Conservation (phyloP, 2,797 vertebrate genomes). For the Cirrhinus molitorella region DNA sequence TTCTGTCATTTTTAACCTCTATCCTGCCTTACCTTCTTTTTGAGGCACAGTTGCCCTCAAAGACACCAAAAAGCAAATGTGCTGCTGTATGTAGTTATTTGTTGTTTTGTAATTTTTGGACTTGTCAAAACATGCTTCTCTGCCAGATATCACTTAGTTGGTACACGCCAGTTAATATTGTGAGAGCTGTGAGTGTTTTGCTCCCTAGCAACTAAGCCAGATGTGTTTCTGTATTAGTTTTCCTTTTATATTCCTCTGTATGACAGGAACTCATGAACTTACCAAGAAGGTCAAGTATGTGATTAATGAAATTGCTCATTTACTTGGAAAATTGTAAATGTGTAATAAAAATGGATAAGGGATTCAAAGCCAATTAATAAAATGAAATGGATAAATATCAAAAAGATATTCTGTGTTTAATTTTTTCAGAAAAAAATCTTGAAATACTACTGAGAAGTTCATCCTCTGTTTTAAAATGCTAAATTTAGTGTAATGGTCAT, state of each 20-base stretch:
- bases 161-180: slow-evolving; percentile 42
- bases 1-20: slow-evolving; percentile 41
- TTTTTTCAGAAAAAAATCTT: slow-evolving; percentile 62
- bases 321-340: slow-evolving; percentile 59
- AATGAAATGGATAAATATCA: slow-evolving; percentile 61
- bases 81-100: slow-evolving; percentile 7
- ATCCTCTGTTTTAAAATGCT: slow-evolving; percentile 5
- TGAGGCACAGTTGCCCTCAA: slow-evolving; percentile 36
- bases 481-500: background rate
- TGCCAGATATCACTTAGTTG: slow-evolving; percentile 66
- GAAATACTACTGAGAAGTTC: background rate
- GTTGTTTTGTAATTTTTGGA: slow-evolving; percentile 3
- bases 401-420: slow-evolving; percentile 71
- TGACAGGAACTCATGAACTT: slow-evolving; percentile 44
- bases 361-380: slow-evolving; percentile 61
- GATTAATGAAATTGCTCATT: slow-evolving; percentile 69
- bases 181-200: slow-evolving; percentile 43
- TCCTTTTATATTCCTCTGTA: slow-evolving; percentile 54
- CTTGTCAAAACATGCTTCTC: slow-evolving; percentile 52
- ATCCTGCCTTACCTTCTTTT: slow-evolving; percentile 48
- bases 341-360: slow-evolving; percentile 62
- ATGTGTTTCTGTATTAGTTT: slow-evolving; percentile 65
- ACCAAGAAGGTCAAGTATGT: slow-evolving; percentile 57
- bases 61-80: slow-evolving; percentile 9
- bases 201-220: slow-evolving; percentile 53